Percentiles rank a stretch among this genome's conserved stretches.
These are phyloP conservation scores for Pherbina coryleti DNA, from an alignment of 2,888 invertebrate species.

Conservation along the genomic window DNA sequence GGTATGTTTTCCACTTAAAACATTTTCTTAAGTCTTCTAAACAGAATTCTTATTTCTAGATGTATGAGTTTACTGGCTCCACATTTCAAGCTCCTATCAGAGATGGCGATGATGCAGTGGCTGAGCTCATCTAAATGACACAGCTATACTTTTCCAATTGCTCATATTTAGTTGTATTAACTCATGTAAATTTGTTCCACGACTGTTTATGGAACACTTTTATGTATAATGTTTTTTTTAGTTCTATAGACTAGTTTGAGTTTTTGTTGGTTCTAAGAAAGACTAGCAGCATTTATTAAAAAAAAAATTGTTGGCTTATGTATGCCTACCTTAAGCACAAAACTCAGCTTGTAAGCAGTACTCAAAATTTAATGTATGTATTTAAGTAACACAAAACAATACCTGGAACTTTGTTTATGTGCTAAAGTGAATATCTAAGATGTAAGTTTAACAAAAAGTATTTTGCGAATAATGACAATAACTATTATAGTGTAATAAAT, in stretches of 20 bases:
- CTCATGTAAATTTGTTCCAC: slow-evolving; percentile 15
- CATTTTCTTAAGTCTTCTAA: not conserved
- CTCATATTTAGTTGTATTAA: not conserved
- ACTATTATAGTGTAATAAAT: slow-evolving; percentile 24
- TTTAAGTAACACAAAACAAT: not conserved
- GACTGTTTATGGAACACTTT: not conserved
- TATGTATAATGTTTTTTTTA: not conserved
- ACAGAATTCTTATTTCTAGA: slow-evolving; percentile 48
- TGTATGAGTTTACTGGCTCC: slow-evolving; percentile 73
- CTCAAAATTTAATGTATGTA: not conserved
- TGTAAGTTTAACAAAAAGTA: not conserved
- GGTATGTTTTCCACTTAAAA: slow-evolving; percentile 52
- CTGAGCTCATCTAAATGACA: slow-evolving; percentile 66
- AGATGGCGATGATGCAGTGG: slow-evolving; percentile 68
- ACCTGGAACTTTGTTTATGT: not conserved
- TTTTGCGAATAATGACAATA: slow-evolving; percentile 30
- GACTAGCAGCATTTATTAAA: not conserved
- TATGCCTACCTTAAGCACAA: not conserved
- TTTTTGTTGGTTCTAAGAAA: not conserved
- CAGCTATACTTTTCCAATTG: not conserved
- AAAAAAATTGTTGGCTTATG: no score
- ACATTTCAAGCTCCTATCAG: slow-evolving; percentile 79
- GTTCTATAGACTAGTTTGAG: not conserved
- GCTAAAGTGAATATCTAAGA: not conserved
- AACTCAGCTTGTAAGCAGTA: not conserved